Percentiles rank a stretch among this genome's conserved stretches.
Conservation (phyloP, 2,888 invertebrate genomes). For the Scaptomyza flava region DNA sequence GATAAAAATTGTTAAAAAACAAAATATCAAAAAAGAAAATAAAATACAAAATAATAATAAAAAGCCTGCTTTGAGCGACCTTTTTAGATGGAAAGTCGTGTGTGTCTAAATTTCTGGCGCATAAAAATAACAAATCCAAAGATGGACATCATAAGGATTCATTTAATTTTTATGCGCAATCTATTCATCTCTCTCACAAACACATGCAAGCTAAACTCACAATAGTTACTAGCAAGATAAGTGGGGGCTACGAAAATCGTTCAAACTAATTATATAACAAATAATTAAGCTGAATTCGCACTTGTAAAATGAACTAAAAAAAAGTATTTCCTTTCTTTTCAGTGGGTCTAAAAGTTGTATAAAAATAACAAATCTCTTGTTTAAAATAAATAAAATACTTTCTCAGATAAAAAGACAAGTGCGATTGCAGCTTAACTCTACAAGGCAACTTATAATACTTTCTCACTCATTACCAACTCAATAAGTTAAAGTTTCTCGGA, state of each 20-base stretch:
- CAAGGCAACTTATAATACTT: slow-evolving; percentile 57
- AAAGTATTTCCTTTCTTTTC: too few relatives aligned
- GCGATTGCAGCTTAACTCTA: slow-evolving; percentile 6
- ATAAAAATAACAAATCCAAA: slow-evolving; percentile 67
- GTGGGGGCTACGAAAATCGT: slow-evolving; percentile 16
- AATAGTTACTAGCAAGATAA: slow-evolving; percentile 42
- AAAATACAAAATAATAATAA: slow-evolving; percentile 3
- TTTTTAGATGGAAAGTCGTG: slow-evolving; percentile 50
- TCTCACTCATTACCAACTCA: neutral
- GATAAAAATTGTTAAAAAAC: slow-evolving; percentile 2
- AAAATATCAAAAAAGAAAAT: slow-evolving; percentile 9
- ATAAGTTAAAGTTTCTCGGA: slow-evolving; percentile 62
- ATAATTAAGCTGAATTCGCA: slow-evolving; percentile 18
- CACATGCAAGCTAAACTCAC: slow-evolving; percentile 55
- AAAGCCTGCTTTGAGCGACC: slow-evolving; percentile 39
- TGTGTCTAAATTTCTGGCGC: slow-evolving; percentile 68
- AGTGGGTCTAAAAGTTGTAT: too few relatives aligned
- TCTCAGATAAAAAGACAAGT: neutral
- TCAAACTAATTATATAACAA: slow-evolving; percentile 7
- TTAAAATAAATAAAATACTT: neutral
- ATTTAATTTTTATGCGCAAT: slow-evolving; percentile 82
- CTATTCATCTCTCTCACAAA: slow-evolving; percentile 82
- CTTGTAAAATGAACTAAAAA: neutral
- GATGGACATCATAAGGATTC: slow-evolving; percentile 16
- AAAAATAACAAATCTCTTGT: too few relatives aligned